Evolutionary conservation across 2,888 invertebrate genomes (phyloP).

Genomic region (Xestia xanthographa): DNA sequence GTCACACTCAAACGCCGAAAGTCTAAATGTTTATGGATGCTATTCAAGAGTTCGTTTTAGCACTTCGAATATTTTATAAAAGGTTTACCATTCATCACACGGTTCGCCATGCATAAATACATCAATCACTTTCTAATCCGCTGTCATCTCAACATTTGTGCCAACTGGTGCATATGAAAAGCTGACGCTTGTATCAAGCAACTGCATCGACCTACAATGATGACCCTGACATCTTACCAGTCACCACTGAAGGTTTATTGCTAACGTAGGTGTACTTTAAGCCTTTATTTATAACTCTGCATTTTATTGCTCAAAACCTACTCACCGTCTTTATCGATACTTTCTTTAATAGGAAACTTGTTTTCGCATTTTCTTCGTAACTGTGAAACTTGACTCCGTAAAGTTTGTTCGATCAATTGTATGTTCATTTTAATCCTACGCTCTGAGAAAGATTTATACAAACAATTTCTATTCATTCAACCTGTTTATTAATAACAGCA

Average conservation of each 20-base stretch:
- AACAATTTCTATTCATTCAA: conserved; percentile 47
- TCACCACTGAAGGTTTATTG: conserved; percentile 70
- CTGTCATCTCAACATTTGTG: conserved; percentile 63
- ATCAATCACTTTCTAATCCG: conserved; percentile 64
- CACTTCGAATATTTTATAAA: conserved; percentile 36
- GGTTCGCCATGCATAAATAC: conserved; percentile 37
- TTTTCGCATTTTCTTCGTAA: conserved; percentile 37
- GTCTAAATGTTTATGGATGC: conserved; percentile 30
- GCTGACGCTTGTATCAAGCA: conserved; percentile 67
- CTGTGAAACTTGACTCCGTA: conserved; percentile 24
- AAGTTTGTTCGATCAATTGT: conserved; percentile 25
- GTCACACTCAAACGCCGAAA: conserved; percentile 36
- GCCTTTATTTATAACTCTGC: conserved; percentile 61
- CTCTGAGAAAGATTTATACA: conserved; percentile 47
- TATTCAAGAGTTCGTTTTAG: conserved; percentile 20
- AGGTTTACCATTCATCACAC: conserved; percentile 36
- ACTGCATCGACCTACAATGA: conserved; percentile 74
- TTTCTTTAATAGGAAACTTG: conserved; percentile 67
- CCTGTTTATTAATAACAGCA: conserved; percentile 49
- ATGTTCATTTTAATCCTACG: conserved; percentile 37
- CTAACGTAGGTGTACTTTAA: conserved; percentile 68
- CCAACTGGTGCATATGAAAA: conserved; percentile 66
- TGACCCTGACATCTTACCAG: conserved; percentile 72
- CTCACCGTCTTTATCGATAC: conserved; percentile 57
- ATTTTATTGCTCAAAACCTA: conserved; percentile 61